Conservation (phyloP, 2,113 vertebrate species). For the Paedocypris sp. region DNA sequence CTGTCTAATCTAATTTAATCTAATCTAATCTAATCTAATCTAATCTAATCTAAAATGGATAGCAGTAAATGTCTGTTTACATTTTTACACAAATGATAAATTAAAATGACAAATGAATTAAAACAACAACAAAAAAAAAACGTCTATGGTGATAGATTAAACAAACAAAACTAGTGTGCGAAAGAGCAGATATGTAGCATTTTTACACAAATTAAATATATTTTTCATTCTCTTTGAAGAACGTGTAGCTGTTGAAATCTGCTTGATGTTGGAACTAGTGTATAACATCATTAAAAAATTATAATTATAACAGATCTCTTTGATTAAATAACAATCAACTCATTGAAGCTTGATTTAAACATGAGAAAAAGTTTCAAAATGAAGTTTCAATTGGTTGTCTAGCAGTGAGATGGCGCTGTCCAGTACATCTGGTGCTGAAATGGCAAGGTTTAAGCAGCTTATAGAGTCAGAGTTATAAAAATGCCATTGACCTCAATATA, state of each 20-base stretch:
- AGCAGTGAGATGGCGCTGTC: conserved; percentile 12
- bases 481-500: background rate
- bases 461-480: background rate
- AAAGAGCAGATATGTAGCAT: no score
- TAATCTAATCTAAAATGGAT: no score
- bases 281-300: background rate
- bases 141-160: no score
- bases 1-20: no score
- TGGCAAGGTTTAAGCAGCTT: background rate
- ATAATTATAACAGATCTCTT: background rate
- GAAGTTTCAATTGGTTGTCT: background rate
- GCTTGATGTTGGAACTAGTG: background rate
- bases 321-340: conserved; percentile 6
- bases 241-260: background rate
- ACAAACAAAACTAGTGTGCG: no score
- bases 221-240: conserved; percentile 19
- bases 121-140: no score
- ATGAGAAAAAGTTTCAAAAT: background rate
- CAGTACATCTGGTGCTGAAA: conserved; percentile 14
- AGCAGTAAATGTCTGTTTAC: no score
- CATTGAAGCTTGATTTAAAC: background rate
- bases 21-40: no score
- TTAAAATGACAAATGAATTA: no score
- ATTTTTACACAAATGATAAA: no score
- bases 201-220: conserved; percentile 15